Evolutionary conservation across 1,140 invertebrate species (phyloP), one percentile per base, ranked within the genome.

Genomic region (Habropoda laboriosa): DNA sequence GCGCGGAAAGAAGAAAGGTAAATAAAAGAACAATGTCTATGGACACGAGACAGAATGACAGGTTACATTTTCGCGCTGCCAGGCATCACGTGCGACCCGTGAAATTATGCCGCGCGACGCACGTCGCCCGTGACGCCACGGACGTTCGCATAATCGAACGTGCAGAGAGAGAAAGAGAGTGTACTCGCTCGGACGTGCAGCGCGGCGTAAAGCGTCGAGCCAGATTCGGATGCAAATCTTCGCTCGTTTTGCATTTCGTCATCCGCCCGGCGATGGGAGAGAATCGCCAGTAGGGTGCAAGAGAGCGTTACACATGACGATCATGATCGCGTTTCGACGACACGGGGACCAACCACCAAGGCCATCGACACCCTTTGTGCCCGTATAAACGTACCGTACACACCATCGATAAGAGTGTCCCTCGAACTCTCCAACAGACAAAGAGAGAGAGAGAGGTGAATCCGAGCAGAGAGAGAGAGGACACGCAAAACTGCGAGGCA

Each of bases 211-310:
- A 86, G 71, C 84, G 70, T 47, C 32, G 71, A 13, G 49, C 77
- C 81, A 83, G 86, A n/a, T 88, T 88, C 87, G 80, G 63, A 88
- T 89, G 88, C 85, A 87, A 89, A 89, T 89, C 87, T 89, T 79
- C 61, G 73, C 51, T 71, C 75, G 80, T 81, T 88, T 89, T 86
- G 86, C 88, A 88, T 86, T 87, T 87, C 82, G 80, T 89, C 86
- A 66, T 81, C 72, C 82, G 73, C 30, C n/a, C 49, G 53, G 38
- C 49, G n/a, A n/a, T n/a, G n/a, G n/a, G n/a, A 51, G 40, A 45
- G 40, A 53, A 77, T 66, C 71, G 51, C 5, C 60, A 16, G 38
- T 47, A n/a, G n/a, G 67, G 67, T 73, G 78, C 82, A 70, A 78
- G 82, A 76, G 79, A 84, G 61, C 73, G 83, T 84, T 80, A 84